Evolutionary conservation across 2,113 vertebrate genomes (phyloP).

Genomic region (Oreochromis tanganicae): DNA sequence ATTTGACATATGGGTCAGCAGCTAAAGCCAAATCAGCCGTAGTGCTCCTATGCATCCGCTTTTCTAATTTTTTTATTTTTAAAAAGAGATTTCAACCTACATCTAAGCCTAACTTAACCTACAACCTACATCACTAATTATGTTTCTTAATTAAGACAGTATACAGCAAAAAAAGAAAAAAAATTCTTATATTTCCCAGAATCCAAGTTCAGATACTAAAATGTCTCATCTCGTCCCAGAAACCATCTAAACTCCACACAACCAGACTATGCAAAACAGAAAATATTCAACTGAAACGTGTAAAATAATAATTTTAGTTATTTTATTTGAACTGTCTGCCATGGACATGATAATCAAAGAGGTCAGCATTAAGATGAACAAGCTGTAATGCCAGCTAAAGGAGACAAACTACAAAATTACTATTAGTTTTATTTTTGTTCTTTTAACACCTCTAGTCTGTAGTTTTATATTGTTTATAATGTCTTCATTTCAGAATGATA

Average conservation of each 20-base stretch:
- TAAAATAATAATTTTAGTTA: neutral
- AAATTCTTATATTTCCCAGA: accelerated
- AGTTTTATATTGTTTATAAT: neutral
- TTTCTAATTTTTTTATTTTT: neutral
- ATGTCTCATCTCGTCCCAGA: neutral
- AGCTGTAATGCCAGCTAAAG: neutral
- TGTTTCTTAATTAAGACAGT: neutral
- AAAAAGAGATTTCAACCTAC: neutral
- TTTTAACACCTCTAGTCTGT: neutral
- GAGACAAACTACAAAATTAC: neutral
- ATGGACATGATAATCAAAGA: neutral
- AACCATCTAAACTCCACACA: neutral
- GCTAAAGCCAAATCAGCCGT: neutral
- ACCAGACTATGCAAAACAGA: neutral
- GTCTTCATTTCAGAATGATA: neutral
- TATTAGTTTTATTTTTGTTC: neutral
- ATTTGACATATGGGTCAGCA: neutral
- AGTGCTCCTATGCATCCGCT: neutral
- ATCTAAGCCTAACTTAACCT: neutral
- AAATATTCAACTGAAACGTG: neutral
- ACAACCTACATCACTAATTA: neutral
- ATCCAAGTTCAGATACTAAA: neutral
- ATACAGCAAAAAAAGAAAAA: neutral
- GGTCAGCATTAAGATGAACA: neutral
- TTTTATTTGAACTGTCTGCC: neutral